Percentiles rank a stretch among this genome's conserved stretches.
phyloP scores from a whole-genome alignment of 2,888 invertebrate species.

The Hypsopygia costalis region DNA sequence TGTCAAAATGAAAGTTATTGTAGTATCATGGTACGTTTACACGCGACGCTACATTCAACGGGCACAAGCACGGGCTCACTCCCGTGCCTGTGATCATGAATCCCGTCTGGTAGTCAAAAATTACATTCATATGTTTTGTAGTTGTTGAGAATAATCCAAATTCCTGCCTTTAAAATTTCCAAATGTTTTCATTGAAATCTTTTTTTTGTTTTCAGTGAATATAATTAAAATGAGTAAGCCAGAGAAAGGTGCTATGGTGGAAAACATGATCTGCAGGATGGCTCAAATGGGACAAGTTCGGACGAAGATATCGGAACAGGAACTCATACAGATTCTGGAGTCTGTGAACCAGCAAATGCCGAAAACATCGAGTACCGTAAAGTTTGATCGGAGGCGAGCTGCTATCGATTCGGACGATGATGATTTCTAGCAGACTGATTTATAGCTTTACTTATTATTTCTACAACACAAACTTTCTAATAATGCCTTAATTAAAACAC shows the following conservation, averaged over 20 bases:
- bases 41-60: too few relatives aligned
- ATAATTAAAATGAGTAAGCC: constrained; percentile 96
- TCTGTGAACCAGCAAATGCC: constrained; percentile 92
- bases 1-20: too few relatives aligned
- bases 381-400: constrained; percentile 94
- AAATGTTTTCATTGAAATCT: too few relatives aligned
- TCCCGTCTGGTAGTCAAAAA: too few relatives aligned
- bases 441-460: constrained; percentile 9
- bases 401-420: constrained; percentile 94
- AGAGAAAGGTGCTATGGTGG: constrained; percentile 97
- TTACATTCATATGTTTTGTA: too few relatives aligned
- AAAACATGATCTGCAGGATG: constrained; percentile 96
- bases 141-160: too few relatives aligned
- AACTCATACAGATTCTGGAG: constrained; percentile 91
- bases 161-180: too few relatives aligned
- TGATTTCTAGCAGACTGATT: constrained; percentile 46
- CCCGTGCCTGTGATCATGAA: too few relatives aligned
- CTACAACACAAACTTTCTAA: constrained; percentile 11
- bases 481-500: constrained; percentile 25
- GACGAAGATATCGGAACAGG: constrained; percentile 90
- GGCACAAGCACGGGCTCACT: too few relatives aligned
- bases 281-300: constrained; percentile 94
- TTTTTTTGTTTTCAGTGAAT: constrained; percentile 85
- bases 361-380: constrained; percentile 88
- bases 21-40: too few relatives aligned